Evolutionary conservation across 2,797 vertebrate species (phyloP).

Genomic region (Pipistrellus kuhlii): DNA sequence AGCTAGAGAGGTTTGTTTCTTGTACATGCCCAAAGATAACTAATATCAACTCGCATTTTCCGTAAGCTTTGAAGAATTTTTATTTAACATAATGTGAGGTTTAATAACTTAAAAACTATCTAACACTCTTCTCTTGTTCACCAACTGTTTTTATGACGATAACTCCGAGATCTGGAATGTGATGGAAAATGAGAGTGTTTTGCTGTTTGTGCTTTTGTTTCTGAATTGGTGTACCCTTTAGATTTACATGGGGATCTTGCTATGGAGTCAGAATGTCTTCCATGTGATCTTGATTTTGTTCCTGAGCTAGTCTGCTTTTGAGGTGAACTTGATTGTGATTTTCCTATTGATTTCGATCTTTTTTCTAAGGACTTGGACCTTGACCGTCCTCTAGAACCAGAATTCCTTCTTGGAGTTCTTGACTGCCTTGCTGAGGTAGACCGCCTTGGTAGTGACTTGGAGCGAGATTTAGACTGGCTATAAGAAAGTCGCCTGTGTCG

Average conservation of each 20-base stretch:
- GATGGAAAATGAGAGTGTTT: constrained; percentile 78
- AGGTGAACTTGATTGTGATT: constrained; percentile 82
- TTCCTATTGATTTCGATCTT: constrained; percentile 82
- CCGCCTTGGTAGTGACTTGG: constrained; percentile 82
- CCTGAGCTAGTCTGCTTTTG: constrained; percentile 81
- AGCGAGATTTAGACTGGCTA: constrained; percentile 84
- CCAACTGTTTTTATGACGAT: constrained; percentile 82
- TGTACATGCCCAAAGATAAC: constrained; percentile 67
- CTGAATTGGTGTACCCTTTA: constrained; percentile 78
- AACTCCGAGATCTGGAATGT: constrained; percentile 82
- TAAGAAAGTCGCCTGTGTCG: constrained; percentile 79
- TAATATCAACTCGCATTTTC: constrained; percentile 71
- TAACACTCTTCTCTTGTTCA: constrained; percentile 78
- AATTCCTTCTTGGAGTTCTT: constrained; percentile 84
- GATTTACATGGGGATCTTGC: constrained; percentile 80
- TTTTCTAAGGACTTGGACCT: constrained; percentile 76
- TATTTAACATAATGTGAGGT: constrained; percentile 73
- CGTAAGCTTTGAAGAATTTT: constrained; percentile 75
- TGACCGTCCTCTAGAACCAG: constrained; percentile 83
- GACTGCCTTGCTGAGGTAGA: constrained; percentile 81
- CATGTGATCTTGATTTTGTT: constrained; percentile 82
- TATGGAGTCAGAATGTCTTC: constrained; percentile 81
- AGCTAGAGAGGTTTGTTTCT: constrained; percentile 64
- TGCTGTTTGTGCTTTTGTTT: constrained; percentile 68
- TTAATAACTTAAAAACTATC: constrained; percentile 63